Conservation (phyloP, 2,888 invertebrate genomes). For the Coleophora deauratella region DNA sequence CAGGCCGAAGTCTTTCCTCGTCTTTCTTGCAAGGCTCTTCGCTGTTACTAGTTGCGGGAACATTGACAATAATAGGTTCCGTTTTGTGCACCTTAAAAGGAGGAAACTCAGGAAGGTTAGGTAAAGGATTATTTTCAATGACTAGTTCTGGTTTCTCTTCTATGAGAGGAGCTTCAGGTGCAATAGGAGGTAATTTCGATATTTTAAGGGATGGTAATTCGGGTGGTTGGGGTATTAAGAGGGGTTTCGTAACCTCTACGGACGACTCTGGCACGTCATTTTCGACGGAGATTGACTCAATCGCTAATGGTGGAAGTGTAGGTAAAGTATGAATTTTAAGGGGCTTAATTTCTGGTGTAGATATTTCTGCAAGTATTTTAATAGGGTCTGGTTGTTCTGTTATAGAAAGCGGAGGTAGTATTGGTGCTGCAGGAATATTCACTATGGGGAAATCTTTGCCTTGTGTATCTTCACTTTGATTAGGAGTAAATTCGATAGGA, state of each 20-base stretch:
- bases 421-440: conserved; percentile 6
- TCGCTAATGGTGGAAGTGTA: no score
- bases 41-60: background rate
- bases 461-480: no score
- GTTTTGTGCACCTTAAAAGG: conserved; percentile 15
- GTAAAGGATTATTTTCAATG: no score
- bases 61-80: conserved; percentile 3
- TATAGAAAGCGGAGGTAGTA: background rate
- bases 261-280: no score
- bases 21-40: conserved; percentile 3
- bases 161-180: background rate
- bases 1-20: background rate
- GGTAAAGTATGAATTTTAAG: no score
- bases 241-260: no score
- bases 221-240: conserved; percentile 2
- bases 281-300: no score
- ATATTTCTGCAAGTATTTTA: no score
- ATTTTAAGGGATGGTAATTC: background rate
- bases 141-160: conserved; percentile 5
- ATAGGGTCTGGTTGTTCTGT: background rate
- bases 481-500: no score
- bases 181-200: background rate
- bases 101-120: conserved; percentile 20
- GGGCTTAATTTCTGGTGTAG: background rate
- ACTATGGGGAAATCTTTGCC: background rate